Percentiles rank a stretch among this genome's conserved stretches.
phyloP scores from a whole-genome alignment of 2,113 vertebrate genomes.

The Grus americana region DNA sequence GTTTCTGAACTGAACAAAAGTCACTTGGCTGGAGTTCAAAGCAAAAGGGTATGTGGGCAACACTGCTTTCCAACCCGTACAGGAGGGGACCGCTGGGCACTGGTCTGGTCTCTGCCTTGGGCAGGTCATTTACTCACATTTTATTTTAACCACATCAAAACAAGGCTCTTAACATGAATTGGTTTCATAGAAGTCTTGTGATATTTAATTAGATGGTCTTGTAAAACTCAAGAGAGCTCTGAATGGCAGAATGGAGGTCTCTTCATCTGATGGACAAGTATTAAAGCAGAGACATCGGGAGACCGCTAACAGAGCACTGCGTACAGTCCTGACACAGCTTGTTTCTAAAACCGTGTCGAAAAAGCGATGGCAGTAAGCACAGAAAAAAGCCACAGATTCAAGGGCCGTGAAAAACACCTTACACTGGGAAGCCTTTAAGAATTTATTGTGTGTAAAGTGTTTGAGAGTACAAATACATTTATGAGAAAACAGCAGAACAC shows the following conservation, averaged over 20 bases:
- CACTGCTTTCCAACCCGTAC: neutral
- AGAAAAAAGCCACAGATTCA: neutral
- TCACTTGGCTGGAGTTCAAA: neutral
- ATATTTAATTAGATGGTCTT: neutral
- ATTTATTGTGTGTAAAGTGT: neutral
- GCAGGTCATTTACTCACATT: neutral
- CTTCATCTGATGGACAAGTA: neutral
- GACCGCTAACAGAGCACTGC: rapidly evolving
- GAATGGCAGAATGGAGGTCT: neutral
- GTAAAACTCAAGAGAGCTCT: neutral
- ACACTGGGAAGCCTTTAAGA: neutral
- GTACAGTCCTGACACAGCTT: neutral
- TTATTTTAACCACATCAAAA: neutral
- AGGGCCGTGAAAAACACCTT: neutral
- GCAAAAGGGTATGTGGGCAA: neutral
- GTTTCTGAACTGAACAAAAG: neutral
- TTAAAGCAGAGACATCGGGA: neutral
- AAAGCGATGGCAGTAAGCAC: neutral
- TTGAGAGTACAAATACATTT: neutral
- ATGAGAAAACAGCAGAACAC: neutral
- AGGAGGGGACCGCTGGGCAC: neutral
- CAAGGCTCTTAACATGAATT: neutral
- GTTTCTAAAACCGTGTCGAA: neutral
- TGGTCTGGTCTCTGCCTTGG: neutral
- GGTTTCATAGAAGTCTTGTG: neutral